A percentile compares a stretch with the other conserved stretches of the same genome.
Conservation (phyloP, 2,113 vertebrate species). For the Ciconia boyciana region DNA sequence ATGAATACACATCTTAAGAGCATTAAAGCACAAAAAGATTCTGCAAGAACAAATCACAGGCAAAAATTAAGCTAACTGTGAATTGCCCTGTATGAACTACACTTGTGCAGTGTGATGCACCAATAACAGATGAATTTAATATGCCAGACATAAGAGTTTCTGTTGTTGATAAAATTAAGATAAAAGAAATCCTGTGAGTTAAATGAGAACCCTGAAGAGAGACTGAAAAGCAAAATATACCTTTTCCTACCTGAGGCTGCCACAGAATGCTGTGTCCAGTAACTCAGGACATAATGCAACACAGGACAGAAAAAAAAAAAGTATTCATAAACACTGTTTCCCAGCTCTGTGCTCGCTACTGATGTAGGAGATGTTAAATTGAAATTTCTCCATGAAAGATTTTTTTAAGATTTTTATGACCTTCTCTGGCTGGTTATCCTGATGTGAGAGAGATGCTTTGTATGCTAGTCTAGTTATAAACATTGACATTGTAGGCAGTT, state of each 20-base stretch:
- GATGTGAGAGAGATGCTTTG: neutral
- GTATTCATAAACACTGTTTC: neutral
- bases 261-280: neutral
- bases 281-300: neutral
- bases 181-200: neutral
- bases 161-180: neutral
- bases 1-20: neutral
- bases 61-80: neutral
- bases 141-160: neutral
- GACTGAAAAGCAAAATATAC: neutral
- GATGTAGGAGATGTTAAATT: neutral
- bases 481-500: fast-evolving
- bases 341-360: neutral
- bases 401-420: neutral
- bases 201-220: neutral
- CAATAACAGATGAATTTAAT: neutral
- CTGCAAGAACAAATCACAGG: neutral
- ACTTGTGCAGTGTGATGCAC: neutral
- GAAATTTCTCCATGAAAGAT: neutral
- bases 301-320: fast-evolving
- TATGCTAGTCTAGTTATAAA: neutral
- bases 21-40: neutral
- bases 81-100: neutral
- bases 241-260: neutral
- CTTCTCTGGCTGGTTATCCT: neutral